Base-by-base conservation (phyloP, 2,113 vertebrate genomes). In the Picathartes gymnocephalus region DNA sequence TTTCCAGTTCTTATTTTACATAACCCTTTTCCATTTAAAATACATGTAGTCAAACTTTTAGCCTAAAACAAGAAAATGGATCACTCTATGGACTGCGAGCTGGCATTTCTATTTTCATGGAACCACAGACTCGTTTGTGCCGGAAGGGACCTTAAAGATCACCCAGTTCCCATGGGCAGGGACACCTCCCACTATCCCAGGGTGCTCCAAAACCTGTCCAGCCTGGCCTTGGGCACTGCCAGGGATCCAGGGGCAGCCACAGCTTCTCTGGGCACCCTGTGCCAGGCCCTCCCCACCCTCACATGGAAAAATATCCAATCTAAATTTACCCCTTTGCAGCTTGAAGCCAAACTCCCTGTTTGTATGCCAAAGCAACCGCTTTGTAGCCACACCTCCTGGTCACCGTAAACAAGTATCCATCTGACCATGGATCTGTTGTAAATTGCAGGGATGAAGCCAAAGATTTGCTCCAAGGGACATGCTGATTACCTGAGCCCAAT, bases 181-280 rank as follows among this genome's bases (percentile, higher is more conserved):
- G 27, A 42, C 62, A 51, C 0, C 7, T 58, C 7, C 44, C 37
- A 18, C 37, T 3, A 1, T 0, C 17, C 53, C 31, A 51, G 53
- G 44, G 0, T 17, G 21, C 7, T 68, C 37, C 21, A 58, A 50
- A 16, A 25, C 9, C 21, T 0, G 0, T 76, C 21, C 44, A 50
- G 0, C 25, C 61, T 21, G 61, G 35, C 44, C 37, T 50, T 50
- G 61, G 37, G 4, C 51, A 31, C 4, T 66, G 0, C 11, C 71
- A 66, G 30, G 24, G 60, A n/a, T 57, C 68, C 69, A 64, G 83
- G 37, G 25, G 17, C 71, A 76, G 31, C 37, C 53, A 15, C 71
- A 58, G 31, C 44, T 68, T 15, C 82, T 66, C 44, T 76, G 82
- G 35, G 31, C 16, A 85, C 16, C 30, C 31, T 31, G 51, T 86